Evolutionary conservation across 2,888 invertebrate genomes (phyloP).

Genomic region (Perizoma flavofasciatum): DNA sequence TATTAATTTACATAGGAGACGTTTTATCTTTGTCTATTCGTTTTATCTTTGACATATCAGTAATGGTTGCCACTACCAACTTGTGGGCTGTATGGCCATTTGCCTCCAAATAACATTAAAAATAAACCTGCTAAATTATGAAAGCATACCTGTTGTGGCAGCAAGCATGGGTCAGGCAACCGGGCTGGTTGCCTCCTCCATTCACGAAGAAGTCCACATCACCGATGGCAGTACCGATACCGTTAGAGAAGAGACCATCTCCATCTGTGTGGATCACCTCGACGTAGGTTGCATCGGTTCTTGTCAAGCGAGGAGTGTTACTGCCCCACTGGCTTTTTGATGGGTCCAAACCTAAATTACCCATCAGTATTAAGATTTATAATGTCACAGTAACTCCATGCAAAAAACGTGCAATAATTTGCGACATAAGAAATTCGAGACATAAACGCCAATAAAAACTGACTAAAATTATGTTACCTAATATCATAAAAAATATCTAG

Average conservation of each 20-base stretch:
- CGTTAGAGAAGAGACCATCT: constrained; percentile 61
- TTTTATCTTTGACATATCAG: too few species aligned
- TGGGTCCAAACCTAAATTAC: constrained; percentile 57
- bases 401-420: too few species aligned
- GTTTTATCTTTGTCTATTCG: too few species aligned
- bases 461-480: too few species aligned
- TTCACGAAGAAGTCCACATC: constrained; percentile 95
- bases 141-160: constrained; percentile 46
- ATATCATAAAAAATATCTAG: too few species aligned
- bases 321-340: constrained; percentile 51
- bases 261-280: constrained; percentile 70
- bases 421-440: too few species aligned
- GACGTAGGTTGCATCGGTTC: constrained; percentile 59
- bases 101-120: too few species aligned
- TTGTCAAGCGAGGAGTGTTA: constrained; percentile 44
- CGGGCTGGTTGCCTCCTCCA: constrained; percentile 88
- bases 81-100: too few species aligned
- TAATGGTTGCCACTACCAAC: too few species aligned
- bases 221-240: constrained; percentile 89
- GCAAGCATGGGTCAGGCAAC: constrained; percentile 56
- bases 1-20: too few species aligned
- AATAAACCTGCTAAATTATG: neutral
- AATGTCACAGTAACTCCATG: too few species aligned
- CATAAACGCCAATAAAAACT: too few species aligned
- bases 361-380: neutral